Base-by-base conservation (phyloP, 92 coral and sea anemone species). In the Heteractis magnifica region DNA sequence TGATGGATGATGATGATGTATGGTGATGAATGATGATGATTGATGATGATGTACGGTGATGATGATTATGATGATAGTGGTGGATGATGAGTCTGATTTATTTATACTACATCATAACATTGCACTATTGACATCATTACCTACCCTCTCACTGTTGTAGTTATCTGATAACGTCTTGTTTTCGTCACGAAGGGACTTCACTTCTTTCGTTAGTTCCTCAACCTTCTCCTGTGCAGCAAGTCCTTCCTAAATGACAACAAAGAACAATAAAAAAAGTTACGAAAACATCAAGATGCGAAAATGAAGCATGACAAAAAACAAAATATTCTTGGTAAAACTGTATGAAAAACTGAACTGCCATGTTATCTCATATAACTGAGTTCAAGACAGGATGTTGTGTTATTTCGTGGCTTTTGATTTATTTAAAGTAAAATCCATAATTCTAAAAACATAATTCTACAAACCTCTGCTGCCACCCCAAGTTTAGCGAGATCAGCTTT, bases 141-240 rank as follows among this genome's bases (percentile, higher is more conserved):
- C 80, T 71, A 95, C 98, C 82, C 99, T 91, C 85, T 97, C 99
- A 65, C 98, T 97, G 92, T 97, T 97, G 87, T 92, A 97, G 85
- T 97, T 97, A 56, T 97, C 99, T 21, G 95, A 88, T 41, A 97
- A 72, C 0, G 86, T 55, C 83, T 97, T 97, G 88, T 97, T 97
- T 71, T 97, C 99, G 16, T 94, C 99, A 51, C 97, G 88, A 18
- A 97, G 87, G 4, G 86, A 83, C 59, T 92, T 92, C 49, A 97
- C 94, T 88, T 97, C 99, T 51, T 89, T 90, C 0, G 93, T 82
- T 58, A 97, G 81, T 48, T 90, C 98, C 10, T 93, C 94, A 3
- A 97, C 94, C 76, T 97, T 97, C 85, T 97, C 98, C 49, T 92
- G 96, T 11, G 99, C 99, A 55, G 94, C 98, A 51, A 97, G 97